Conservation (phyloP, 2,888 invertebrate species). For the Seira musarum region DNA sequence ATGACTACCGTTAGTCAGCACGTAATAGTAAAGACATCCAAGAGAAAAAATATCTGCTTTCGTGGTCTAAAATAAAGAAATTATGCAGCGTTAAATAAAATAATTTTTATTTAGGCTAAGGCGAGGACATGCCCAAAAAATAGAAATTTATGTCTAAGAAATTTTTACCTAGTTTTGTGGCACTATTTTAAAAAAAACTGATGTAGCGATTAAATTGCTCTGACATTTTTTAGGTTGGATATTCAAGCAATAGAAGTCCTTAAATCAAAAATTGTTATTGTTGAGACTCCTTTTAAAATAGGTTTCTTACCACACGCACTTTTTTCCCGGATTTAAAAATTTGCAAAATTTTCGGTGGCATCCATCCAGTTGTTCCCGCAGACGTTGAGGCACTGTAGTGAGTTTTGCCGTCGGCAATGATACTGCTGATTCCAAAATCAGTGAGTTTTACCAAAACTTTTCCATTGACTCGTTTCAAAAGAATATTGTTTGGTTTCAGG, state of each 20-base stretch:
- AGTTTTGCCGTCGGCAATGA: background rate
- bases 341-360: background rate
- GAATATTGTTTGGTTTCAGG: background rate
- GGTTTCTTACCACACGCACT: too few relatives aligned
- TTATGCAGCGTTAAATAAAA: too few relatives aligned
- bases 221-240: too few relatives aligned
- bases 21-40: conserved; percentile 7
- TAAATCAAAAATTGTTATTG: conserved; percentile 12
- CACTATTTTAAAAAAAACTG: too few relatives aligned
- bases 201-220: too few relatives aligned
- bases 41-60: conserved; percentile 5
- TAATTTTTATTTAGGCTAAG: too few relatives aligned
- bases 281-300: background rate
- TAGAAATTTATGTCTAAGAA: too few relatives aligned
- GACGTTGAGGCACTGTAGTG: background rate
- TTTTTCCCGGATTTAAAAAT: too few relatives aligned
- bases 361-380: conserved; percentile 13
- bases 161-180: too few relatives aligned
- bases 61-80: background rate
- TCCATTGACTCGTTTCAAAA: background rate
- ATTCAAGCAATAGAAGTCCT: too few relatives aligned
- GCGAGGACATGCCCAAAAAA: too few relatives aligned
- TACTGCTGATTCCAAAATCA: conserved; percentile 12
- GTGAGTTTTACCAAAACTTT: background rate
- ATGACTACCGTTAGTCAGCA: background rate